Evolutionary conservation across 92 coral and sea anemone genomes (phyloP), one percentile per base, ranked within the genome.

Genomic region (Meandrina meandrites): DNA sequence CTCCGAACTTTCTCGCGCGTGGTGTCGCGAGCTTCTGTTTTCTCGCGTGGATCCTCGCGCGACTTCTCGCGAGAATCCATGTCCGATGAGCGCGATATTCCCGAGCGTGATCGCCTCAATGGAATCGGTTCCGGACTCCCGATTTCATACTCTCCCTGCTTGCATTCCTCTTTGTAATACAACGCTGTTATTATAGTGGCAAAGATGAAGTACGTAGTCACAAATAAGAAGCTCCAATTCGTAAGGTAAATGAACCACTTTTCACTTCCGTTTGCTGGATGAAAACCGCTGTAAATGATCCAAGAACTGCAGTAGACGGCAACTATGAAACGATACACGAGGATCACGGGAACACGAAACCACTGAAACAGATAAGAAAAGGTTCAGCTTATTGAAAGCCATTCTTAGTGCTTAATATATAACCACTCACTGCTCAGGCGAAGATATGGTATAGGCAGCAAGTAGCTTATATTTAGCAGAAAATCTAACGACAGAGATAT

Each of bases 91-190:
- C 94, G 90, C 0, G 94, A 82, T 30, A 78, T 82, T 77, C 83
- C 88, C 8, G 42, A 36, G 30, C 85, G 84, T 15, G 77, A 67
- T 42, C 75, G 69, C 47, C 45, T 69, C 40, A 80, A 53, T 32
- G 85, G 89, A 53, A 86, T 80, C 4, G 89, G 89, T 72, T 93
- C 98, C 31, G 94, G 90, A 31, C 89, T 87, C 21, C 95, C 91
- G 67, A 94, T 92, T 75, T 94, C 98, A 73, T 94, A 94, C 35
- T 94, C 98, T 64, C 98, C 98, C 56, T 93, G 93, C 78, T 73
- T 90, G 76, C 96, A 90, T 71, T 94, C 98, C 35, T 89, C 94
- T 81, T 92, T 92, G 83, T 91, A 84, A 68, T 93, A 89, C 34
- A 82, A 42, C 24, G 91, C 92, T 51, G 93, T 93, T 36, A 94